Conservation (phyloP, 2,797 vertebrate species). For the Clarias fuscus region DNA sequence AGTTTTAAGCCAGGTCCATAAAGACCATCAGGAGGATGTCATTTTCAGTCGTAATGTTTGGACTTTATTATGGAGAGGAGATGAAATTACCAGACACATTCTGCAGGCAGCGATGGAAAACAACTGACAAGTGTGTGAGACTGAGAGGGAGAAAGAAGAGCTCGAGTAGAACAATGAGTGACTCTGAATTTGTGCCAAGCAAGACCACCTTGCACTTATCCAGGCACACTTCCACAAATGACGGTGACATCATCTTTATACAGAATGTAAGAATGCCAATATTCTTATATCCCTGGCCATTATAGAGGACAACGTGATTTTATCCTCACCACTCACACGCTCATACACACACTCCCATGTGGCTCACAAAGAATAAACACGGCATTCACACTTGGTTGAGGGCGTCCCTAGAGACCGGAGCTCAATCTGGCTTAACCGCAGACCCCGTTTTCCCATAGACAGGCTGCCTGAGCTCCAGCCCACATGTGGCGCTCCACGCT, state of each 20-base stretch:
- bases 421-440: conserved; percentile 66
- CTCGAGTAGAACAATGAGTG: conserved; percentile 34
- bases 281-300: conserved; percentile 57
- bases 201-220: conserved; percentile 24
- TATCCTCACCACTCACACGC: conserved; percentile 48
- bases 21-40: conserved; percentile 6
- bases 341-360: conserved; percentile 51
- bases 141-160: conserved; percentile 55
- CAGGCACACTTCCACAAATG: conserved; percentile 66
- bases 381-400: conserved; percentile 26
- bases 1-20: background rate
- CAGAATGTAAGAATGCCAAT: conserved; percentile 62
- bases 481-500: conserved; percentile 42
- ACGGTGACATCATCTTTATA: conserved; percentile 68
- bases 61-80: conserved; percentile 52
- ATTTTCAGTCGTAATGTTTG: conserved; percentile 11
- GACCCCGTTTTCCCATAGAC: conserved; percentile 62
- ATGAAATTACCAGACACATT: conserved; percentile 40
- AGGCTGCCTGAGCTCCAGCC: conserved; percentile 45
- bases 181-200: background rate
- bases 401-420: conserved; percentile 49
- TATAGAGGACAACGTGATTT: conserved; percentile 29
- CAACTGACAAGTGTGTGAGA: conserved; percentile 26
- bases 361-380: conserved; percentile 54
- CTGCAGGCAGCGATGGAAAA: conserved; percentile 47